Evolutionary conservation across 2,797 vertebrate genomes (phyloP).

Genomic region (Acanthurus lineatus): DNA sequence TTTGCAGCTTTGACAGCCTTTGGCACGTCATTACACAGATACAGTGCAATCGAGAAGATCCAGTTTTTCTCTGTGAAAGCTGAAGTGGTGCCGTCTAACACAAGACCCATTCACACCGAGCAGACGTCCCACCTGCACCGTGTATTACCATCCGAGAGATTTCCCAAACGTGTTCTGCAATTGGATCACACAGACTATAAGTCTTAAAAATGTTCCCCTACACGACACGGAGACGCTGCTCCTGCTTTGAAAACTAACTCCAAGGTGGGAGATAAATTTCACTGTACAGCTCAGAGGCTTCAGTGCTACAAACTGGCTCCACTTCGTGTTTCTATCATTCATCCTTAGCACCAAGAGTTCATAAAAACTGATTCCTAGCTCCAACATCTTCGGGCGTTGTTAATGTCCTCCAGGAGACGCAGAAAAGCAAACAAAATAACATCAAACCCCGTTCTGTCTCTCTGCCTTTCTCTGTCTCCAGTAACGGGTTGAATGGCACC

Average conservation of each 20-base stretch:
- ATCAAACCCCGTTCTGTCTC: constrained; percentile 5
- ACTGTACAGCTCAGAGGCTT: constrained; percentile 51
- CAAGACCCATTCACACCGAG: constrained; percentile 47
- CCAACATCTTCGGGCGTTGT: constrained; percentile 20
- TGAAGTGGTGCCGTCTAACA: constrained; percentile 31
- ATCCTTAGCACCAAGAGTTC: constrained; percentile 52
- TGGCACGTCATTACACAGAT: constrained; percentile 70
- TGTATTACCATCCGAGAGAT: constrained; percentile 67
- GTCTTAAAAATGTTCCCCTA: constrained; percentile 67
- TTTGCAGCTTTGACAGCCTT: constrained; percentile 59
- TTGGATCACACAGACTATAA: constrained; percentile 58
- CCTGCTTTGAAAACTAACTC: constrained; percentile 65
- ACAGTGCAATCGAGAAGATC: constrained; percentile 56
- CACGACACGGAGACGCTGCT: constrained; percentile 40
- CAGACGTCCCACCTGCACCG: constrained; percentile 43
- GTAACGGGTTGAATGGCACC: constrained; percentile 94
- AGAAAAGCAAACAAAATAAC: constrained; percentile 28
- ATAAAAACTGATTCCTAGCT: constrained; percentile 57
- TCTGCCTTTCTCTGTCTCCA: constrained; percentile 63
- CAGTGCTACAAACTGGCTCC: constrained; percentile 36
- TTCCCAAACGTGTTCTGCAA: constrained; percentile 69
- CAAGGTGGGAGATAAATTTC: constrained; percentile 57
- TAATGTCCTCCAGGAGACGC: constrained; percentile 38
- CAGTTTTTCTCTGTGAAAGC: constrained; percentile 47
- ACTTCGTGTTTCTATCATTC: constrained; percentile 47